Evolutionary conservation across 2,797 vertebrate species (phyloP), one percentile per base, ranked within the genome.

Genomic region (Acanthurus tractus): DNA sequence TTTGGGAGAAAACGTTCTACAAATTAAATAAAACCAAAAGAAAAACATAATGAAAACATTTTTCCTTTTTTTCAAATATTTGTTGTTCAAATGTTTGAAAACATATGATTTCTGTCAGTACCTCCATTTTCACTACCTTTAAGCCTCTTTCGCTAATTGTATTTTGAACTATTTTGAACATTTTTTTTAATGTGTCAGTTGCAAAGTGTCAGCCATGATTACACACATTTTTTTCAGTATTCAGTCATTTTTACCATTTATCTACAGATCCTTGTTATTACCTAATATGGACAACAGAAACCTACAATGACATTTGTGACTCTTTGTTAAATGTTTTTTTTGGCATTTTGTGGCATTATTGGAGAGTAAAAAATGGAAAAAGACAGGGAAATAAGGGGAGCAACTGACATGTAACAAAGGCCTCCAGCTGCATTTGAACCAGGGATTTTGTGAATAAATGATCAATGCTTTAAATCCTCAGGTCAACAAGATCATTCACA

Each of bases 261-360:
- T 53, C 44, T 22, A 34, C 20, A n/a, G 14, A 62, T 61, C 52
- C 22, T 44, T 17, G 25, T 34, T 63, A 25, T 73, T 25, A 62
- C 2, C 38, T 9, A 48, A 55, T 52, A 25, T 34, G 29, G 29
- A 34, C 29, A 34, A 34, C 7, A 34, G 29, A 34, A 34, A 34
- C 29, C 7, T 34, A 34, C 6, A 34, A 34, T 34, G 15, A 8
- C 48, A 66, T 66, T 40, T 57, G 18, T 46, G 46, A 25, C 57
- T 64, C 44, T 61, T 71, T 22, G 55, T 48, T 11, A 69, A 23
- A 46, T 46, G 6, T 45, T 56, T 56, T 40, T 44, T 36, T 44
- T 53, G 17, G 1, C 46, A 22, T 38, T 63, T 25, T 18, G 3
- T 40, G 3, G 0, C 29, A 25, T 64, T 44, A 22, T 58, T 6